Base-by-base conservation (phyloP, 1,140 invertebrate genomes). In the Danaus plexippus region DNA sequence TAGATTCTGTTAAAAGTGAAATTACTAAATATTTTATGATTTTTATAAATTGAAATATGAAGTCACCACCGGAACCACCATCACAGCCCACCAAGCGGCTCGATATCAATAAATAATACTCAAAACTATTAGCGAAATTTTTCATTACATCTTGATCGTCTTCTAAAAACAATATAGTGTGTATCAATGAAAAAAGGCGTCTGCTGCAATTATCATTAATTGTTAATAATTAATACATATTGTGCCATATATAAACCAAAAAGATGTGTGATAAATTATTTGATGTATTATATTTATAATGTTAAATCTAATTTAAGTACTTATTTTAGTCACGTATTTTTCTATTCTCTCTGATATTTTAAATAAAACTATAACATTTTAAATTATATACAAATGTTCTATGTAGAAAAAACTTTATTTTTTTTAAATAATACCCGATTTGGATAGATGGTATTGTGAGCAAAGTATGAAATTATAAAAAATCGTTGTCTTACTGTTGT, bases 41-140 rank as follows among this genome's bases (percentile, higher is more conserved):
- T 32, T 32, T 32, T 8, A 32, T 32, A 32, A 32, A 32, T 7
- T 32, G 7, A 32, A 32, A 32, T 32, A 32, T 32, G 22, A 32
- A 32, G 22, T 32, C 22, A 32, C 22, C 22, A 32, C 22, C 22
- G 22, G 22, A n/a, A n/a, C n/a, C n/a, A n/a, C n/a, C n/a, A n/a
- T n/a, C n/a, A n/a, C n/a, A n/a, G n/a, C n/a, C n/a, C n/a, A n/a
- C n/a, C n/a, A n/a, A n/a, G 7, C 22, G 7, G 22, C 4, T 32
- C 7, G 22, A 6, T 32, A 32, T 32, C 1, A 32, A 7, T 32
- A 4, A 32, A 32, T 63, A 75, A 80, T 80, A 80, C 77, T 80
- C 74, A 75, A 65, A 71, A 69, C 54, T 62, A 63, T 62, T 69
- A 73, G 80, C 77, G 75, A 75, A 77, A 76, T 79, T 73, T 71